Evolutionary conservation across 2,797 vertebrate species (phyloP).

Genomic region (Melanotaenia parkinsoni): DNA sequence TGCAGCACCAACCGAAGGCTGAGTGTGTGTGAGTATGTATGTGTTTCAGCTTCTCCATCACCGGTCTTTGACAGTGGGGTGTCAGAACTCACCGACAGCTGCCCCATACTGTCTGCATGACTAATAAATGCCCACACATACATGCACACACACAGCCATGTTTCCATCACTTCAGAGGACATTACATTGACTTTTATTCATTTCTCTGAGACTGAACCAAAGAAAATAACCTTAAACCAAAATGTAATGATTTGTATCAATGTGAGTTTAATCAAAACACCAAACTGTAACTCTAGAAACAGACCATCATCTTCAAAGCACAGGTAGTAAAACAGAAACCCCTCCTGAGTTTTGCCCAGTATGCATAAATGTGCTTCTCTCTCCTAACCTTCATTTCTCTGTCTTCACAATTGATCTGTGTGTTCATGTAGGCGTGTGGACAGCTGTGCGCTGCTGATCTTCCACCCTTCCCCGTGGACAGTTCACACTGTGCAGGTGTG

Average conservation of each 20-base stretch:
- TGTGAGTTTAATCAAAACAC: too few species aligned
- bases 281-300: neutral
- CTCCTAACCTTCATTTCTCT: constrained; percentile 3
- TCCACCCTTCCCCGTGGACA: constrained; percentile 72
- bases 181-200: too few species aligned
- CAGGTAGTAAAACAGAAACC: neutral
- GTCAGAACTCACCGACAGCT: constrained; percentile 71
- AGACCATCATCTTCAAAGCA: neutral
- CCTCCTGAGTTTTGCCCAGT: constrained; percentile 11
- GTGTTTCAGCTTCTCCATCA: constrained; percentile 61
- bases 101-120: constrained; percentile 61
- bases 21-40: constrained; percentile 27
- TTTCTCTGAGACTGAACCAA: too few species aligned
- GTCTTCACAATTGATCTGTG: constrained; percentile 24
- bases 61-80: constrained; percentile 61
- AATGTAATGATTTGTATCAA: too few species aligned
- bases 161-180: neutral
- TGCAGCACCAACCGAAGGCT: constrained; percentile 28
- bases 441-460: constrained; percentile 69
- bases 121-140: constrained; percentile 38
- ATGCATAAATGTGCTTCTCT: constrained; percentile 15
- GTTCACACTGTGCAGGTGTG: constrained; percentile 76
- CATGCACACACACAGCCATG: constrained; percentile 6
- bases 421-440: constrained; percentile 22
- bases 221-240: too few species aligned